Evolutionary conservation across 2,113 vertebrate species (phyloP), one percentile per base, ranked within the genome.

Genomic region (Anolis carolinensis): DNA sequence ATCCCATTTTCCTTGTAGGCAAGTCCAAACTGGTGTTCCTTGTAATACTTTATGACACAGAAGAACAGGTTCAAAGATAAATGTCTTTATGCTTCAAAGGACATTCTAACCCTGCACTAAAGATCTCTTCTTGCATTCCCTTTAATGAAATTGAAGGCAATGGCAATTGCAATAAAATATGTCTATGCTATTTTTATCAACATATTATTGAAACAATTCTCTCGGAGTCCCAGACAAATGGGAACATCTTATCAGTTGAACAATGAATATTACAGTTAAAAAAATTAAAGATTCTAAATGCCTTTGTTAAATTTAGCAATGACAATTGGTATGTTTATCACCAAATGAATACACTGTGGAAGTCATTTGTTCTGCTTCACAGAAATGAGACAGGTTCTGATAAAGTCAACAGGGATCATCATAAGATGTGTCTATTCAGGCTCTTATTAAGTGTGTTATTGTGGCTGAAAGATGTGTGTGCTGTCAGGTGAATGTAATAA

Each of bases 261-360:
- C 50, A 30, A 85, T 65, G 68, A 87, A 71, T 52, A 59, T 62
- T 83, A 44, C 50, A 78, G 30, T 88, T 13, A 23, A 68, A 84
- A 86, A 63, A 87, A 88, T 4, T 2, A 6, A 30, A 36, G 73
- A 88, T 84, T 91, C 80, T 25, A 78, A 91, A 87, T 55, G 34
- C 81, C 55, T 68, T 39, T 65, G 80, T 84, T 80, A 10, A 0
- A 68, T 81, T 89, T 63, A 70, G 55, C 80, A 85, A 48, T 0
- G 18, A 36, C 83, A 55, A 65, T 85, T 20, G 34, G 74, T 79
- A 5, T 86, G 59, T 82, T 71, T 84, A 59, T 55, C 89, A 68
- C 67, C 52, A 4, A 1, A 34, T 0, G 34, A 39, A 25, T 25
- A 14, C 21, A 39, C 30, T 73, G 87, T 36, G 80, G 75, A 82